phyloP scores from a whole-genome alignment of 2,888 invertebrate genomes.

The Ganaspis brasiliensis region DNA sequence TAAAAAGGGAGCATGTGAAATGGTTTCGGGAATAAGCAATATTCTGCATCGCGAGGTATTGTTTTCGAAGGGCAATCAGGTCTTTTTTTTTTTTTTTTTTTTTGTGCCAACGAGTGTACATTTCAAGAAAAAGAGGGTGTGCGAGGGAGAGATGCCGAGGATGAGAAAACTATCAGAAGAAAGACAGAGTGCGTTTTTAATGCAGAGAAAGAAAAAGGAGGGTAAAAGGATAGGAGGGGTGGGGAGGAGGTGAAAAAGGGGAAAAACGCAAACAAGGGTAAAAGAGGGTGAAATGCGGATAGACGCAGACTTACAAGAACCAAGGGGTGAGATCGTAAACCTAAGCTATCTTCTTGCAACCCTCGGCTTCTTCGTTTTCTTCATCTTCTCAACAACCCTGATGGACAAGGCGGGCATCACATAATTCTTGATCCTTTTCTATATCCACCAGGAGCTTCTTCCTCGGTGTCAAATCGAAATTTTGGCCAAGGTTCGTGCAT shows the following conservation, averaged over 20 bases:
- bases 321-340: constrained; percentile 28
- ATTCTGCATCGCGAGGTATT: constrained; percentile 65
- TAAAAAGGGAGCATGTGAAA: background rate
- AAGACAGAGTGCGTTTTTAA: constrained; percentile 58
- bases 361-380: constrained; percentile 19
- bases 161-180: constrained; percentile 50
- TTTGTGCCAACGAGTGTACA: constrained; percentile 51
- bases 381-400: constrained; percentile 49
- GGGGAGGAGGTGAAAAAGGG: background rate
- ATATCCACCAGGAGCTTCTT: constrained; percentile 1
- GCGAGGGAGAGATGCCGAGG: constrained; percentile 2
- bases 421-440: constrained; percentile 50
- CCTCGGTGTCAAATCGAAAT: constrained; percentile 52
- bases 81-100: constrained; percentile 57
- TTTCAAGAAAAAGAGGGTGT: constrained; percentile 48
- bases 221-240: background rate
- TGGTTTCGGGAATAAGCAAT: constrained; percentile 62
- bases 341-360: constrained; percentile 14
- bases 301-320: constrained; percentile 19
- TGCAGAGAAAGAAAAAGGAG: constrained; percentile 44
- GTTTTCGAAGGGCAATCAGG: constrained; percentile 68
- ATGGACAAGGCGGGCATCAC: constrained; percentile 56
- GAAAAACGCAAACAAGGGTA: constrained; percentile 25
- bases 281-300: constrained; percentile 32
- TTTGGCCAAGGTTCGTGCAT: constrained; percentile 53